Evolutionary conservation across 2,797 vertebrate species (phyloP), one percentile per base, ranked within the genome.

Genomic region (Sus cebifrons): DNA sequence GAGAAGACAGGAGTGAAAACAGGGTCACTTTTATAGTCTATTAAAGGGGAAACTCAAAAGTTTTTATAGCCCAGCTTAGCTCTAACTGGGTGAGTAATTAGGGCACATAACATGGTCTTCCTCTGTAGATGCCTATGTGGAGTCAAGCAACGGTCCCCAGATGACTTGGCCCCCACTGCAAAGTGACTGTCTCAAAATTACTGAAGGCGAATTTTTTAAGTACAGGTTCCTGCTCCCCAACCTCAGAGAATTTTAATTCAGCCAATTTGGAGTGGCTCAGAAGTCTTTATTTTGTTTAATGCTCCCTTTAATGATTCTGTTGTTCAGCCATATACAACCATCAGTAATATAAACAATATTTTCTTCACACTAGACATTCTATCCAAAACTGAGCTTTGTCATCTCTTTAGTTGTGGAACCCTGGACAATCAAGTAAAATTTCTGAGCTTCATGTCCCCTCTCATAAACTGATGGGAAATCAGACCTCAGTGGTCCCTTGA

Each of bases 211-310:
- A 16, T 86, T 60, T 60, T 89, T 78, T 79, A 94, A 96, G 88
- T 36, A 78, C 4, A 77, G 27, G n/a, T 74, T 95, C 27, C 18
- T 86, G 64, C 11, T 78, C 14, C 23, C 18, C 16, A 44, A 18
- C 2, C 21, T 56, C 27, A 20, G 13, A 70, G 20, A 85, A 64
- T 44, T 86, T 86, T 77, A 68, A 93, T 81, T 83, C 32, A 83
- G 64, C 21, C 82, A 79, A 2, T 89, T 79, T 75, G 40, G 64
- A 91, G 21, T 5, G 18, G 10, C 25, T 81, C 58, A 71, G 90
- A 93, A 81, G 44, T 54, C 13, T 78, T 86, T 71, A 56, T 62
- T 79, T 83, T 92, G 67, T 62, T 91, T n/a, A 70, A 92, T 65
- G 11, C 1, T 88, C 7, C 10, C 27, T 73, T 60, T 32, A 65